These are phyloP conservation scores for Neoscelio sp. DNA, from an alignment of 2,888 invertebrate genomes.

Conservation along the genomic window DNA sequence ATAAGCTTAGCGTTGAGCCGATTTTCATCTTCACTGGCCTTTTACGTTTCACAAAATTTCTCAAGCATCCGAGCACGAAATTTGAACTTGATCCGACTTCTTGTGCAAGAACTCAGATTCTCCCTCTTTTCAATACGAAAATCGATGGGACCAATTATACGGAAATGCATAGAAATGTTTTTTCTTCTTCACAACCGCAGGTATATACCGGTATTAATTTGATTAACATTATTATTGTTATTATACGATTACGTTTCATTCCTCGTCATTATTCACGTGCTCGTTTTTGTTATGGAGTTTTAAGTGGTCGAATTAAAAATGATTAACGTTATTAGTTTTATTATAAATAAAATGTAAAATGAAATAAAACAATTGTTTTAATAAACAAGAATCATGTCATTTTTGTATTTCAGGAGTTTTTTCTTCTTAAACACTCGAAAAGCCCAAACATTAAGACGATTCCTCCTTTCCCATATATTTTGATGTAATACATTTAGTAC, in stretches of 20 bases:
- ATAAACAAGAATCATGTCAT: too few species aligned
- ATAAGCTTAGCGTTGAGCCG: slow-evolving; percentile 39
- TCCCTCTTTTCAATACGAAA: slow-evolving; percentile 6
- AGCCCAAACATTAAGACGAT: slow-evolving; percentile 5
- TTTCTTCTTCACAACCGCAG: too few species aligned
- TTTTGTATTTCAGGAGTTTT: too few species aligned
- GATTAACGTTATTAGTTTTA: too few species aligned
- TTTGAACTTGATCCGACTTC: slow-evolving; percentile 54
- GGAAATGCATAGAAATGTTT: too few species aligned
- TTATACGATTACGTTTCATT: too few species aligned
- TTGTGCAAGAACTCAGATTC: slow-evolving; percentile 13
- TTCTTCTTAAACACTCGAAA: not conserved
- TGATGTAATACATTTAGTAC: slow-evolving; percentile 38
- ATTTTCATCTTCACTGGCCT: slow-evolving; percentile 34
- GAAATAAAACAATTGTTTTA: too few species aligned
- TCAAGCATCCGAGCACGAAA: slow-evolving; percentile 37
- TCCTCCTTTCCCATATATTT: slow-evolving; percentile 37
- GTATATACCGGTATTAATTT: not conserved
- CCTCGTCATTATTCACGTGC: too few species aligned
- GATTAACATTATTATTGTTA: too few species aligned
- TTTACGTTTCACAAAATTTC: slow-evolving; percentile 37
- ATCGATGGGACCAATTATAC: slow-evolving; percentile 23
- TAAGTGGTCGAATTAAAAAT: too few species aligned
- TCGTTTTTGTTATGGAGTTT: too few species aligned
- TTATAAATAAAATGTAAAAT: too few species aligned